Evolutionary conservation across 2,888 invertebrate species (phyloP).

Genomic region (Rotaria macrura): DNA sequence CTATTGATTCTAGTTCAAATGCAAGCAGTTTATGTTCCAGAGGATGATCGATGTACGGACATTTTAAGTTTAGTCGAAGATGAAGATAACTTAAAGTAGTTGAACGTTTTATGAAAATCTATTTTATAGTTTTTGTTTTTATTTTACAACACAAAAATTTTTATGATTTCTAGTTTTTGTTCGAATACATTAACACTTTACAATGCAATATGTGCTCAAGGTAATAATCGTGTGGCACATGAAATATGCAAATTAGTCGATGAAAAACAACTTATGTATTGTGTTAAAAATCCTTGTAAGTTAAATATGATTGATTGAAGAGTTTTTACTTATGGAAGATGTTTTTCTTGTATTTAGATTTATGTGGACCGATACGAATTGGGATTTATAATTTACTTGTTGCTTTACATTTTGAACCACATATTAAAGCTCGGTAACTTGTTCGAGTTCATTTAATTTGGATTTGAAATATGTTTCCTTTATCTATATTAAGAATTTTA

Average conservation of each 20-base stretch:
- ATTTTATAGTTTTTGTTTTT: neutral
- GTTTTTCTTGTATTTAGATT: too few species aligned
- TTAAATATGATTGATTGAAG: too few species aligned
- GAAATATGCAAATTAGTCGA: conserved; percentile 89
- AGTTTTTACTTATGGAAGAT: too few species aligned
- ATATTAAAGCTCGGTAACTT: neutral
- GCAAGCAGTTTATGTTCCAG: conserved; percentile 91
- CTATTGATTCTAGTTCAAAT: conserved; percentile 62
- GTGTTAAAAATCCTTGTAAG: conserved; percentile 76
- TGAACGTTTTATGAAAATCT: neutral
- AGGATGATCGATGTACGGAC: conserved; percentile 93
- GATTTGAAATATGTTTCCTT: neutral
- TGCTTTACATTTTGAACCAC: conserved; percentile 74
- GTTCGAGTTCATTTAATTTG: too few species aligned
- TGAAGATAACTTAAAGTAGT: conserved; percentile 68
- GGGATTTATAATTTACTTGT: conserved; percentile 94
- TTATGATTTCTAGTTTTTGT: too few species aligned
- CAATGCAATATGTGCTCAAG: conserved; percentile 91
- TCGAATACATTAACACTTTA: conserved; percentile 87
- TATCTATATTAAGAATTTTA: neutral
- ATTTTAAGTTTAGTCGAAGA: conserved; percentile 90
- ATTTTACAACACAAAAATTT: too few species aligned
- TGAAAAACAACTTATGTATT: conserved; percentile 87
- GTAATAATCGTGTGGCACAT: conserved; percentile 90
- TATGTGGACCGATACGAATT: conserved; percentile 79